Conservation (phyloP, 2,797 vertebrate species). For the Alauda arvensis region DNA sequence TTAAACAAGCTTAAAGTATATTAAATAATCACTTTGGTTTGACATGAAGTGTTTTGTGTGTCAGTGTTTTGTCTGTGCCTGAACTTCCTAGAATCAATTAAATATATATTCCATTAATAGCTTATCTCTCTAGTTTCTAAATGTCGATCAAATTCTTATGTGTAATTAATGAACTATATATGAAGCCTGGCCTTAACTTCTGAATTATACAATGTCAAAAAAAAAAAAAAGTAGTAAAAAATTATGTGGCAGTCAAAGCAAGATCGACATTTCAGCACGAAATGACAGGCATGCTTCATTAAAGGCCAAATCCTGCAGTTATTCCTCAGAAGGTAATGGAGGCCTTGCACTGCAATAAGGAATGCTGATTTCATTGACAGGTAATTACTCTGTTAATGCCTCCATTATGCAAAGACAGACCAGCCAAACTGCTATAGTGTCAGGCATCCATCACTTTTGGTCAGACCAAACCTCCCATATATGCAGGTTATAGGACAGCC, state of each 20-base stretch:
- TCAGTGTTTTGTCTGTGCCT: background rate
- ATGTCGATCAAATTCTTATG: background rate
- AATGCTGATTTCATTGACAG: background rate
- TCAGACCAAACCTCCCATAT: background rate
- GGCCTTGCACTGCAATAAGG: background rate
- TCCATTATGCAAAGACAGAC: background rate
- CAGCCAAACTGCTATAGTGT: background rate
- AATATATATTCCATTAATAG: background rate
- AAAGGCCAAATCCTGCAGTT: conserved; percentile 1
- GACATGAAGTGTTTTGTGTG: background rate
- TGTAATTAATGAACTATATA: background rate
- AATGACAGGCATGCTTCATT: background rate
- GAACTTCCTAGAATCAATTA: background rate
- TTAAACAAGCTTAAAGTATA: background rate
- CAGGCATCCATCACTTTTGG: background rate
- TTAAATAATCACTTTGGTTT: background rate
- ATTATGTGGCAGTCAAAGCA: background rate
- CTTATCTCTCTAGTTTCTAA: background rate
- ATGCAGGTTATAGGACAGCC: background rate
- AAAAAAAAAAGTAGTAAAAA: background rate
- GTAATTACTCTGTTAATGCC: background rate
- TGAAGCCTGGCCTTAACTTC: background rate
- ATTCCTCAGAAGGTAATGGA: background rate
- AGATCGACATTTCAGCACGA: background rate
- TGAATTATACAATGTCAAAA: background rate